Evolutionary conservation across 1,140 invertebrate genomes (phyloP).

Genomic region (Trichoplusia ni): DNA sequence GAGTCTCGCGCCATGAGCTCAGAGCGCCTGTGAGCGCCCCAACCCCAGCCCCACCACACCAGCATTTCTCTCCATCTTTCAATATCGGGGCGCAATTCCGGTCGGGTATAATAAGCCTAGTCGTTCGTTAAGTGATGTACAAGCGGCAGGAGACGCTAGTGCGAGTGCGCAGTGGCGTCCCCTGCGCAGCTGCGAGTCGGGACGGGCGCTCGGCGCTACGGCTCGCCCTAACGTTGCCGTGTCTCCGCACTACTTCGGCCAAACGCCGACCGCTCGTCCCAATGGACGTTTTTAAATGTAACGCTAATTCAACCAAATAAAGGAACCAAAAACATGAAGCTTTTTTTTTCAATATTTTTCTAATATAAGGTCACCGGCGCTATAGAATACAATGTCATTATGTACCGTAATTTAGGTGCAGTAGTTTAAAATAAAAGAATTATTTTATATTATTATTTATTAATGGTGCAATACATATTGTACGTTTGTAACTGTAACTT

Average conservation of each 20-base stretch:
- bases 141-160: conserved; percentile 52
- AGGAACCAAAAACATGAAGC: conserved; percentile 75
- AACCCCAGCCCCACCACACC: conserved; percentile 57
- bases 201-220: conserved; percentile 67
- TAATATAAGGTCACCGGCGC: conserved; percentile 62
- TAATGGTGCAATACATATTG: conserved; percentile 74
- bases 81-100: conserved; percentile 72
- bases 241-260: conserved; percentile 67
- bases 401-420: conserved; percentile 59
- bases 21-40: conserved; percentile 55
- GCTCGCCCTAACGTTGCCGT: conserved; percentile 74
- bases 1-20: conserved; percentile 84
- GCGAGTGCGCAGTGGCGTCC: conserved; percentile 41
- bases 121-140: conserved; percentile 77
- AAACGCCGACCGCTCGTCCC: conserved; percentile 70
- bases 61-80: conserved; percentile 73
- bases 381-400: conserved; percentile 55
- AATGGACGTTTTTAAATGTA: conserved; percentile 61
- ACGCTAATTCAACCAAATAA: conserved; percentile 73
- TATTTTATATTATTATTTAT: conserved; percentile 80
- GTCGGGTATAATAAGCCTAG: conserved; percentile 77
- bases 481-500: conserved; percentile 80
- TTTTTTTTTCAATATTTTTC: conserved; percentile 75
- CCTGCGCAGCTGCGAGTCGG: conserved; percentile 49
- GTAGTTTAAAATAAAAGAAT: conserved; percentile 71